A percentile compares a stretch with the other conserved stretches of the same genome.
Conservation (phyloP, 2,888 invertebrate genomes). For the Abrostola tripartita region DNA sequence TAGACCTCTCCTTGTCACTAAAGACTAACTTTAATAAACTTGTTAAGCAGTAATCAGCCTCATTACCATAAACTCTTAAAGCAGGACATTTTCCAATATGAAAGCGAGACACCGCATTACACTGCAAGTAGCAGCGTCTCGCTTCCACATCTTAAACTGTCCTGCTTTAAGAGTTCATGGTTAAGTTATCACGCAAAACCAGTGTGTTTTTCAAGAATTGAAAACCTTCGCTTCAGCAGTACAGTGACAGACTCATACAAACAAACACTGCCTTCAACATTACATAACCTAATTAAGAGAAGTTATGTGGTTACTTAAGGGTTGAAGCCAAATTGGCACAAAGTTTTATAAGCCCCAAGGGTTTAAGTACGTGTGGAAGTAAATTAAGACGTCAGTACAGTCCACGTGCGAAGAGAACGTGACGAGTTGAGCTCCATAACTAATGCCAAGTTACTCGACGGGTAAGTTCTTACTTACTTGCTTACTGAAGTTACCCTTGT, state of each 20-base stretch:
- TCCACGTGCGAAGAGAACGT: constrained; percentile 28
- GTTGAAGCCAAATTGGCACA: constrained; percentile 19
- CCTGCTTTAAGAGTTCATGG: not conserved
- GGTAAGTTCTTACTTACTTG: not conserved
- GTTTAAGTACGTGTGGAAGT: constrained; percentile 31
- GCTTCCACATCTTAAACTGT: not conserved
- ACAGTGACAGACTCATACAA: constrained; percentile 2
- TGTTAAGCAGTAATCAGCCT: no score
- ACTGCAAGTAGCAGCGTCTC: no score
- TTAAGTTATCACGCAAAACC: not conserved
- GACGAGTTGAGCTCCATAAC: constrained; percentile 15
- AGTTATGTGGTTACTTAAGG: constrained; percentile 33
- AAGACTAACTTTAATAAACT: no score
- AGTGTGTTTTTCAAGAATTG: not conserved
- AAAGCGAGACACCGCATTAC: no score
- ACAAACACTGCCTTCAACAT: constrained; percentile 16
- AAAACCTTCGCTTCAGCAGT: not conserved
- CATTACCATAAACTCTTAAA: no score
- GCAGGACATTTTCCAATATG: no score
- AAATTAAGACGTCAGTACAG: constrained; percentile 15
- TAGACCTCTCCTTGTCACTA: no score
- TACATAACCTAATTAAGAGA: constrained; percentile 31
- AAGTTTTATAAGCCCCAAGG: constrained; percentile 23
- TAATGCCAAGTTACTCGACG: constrained; percentile 14
- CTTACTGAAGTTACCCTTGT: no score